phyloP scores from a whole-genome alignment of 30 jellyfish, hydroid and myxozoan species.

The Nemopilema nomurai region DNA sequence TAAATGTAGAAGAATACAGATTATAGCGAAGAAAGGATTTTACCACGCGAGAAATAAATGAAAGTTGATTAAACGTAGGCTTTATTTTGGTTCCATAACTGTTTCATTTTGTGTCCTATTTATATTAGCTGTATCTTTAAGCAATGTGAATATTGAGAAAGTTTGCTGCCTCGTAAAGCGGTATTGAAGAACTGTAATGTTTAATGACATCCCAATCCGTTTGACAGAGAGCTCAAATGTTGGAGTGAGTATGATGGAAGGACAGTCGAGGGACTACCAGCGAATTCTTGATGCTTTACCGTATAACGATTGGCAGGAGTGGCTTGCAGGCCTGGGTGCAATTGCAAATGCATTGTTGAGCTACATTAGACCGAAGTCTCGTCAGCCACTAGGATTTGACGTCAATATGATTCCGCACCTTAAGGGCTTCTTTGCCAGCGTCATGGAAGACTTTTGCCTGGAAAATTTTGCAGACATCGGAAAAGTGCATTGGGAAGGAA shows the following conservation, averaged over 20 bases:
- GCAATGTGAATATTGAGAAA: too few species aligned
- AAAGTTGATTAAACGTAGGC: too few species aligned
- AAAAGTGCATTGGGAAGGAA: constrained; percentile 19
- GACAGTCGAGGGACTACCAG: neutral
- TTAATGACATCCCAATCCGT: neutral
- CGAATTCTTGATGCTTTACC: neutral
- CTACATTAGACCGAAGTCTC: constrained; percentile 44
- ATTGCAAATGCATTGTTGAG: constrained; percentile 22
- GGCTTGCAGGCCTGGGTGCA: constrained; percentile 6
- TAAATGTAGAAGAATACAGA: too few species aligned
- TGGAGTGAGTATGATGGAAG: neutral
- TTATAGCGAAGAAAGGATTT: too few species aligned
- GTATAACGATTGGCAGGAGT: neutral
- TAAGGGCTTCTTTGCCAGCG: constrained; percentile 44
- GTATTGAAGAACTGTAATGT: too few species aligned
- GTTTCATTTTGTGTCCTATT: too few species aligned
- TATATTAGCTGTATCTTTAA: too few species aligned
- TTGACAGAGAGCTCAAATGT: neutral
- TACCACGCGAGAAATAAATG: too few species aligned
- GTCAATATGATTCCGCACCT: constrained; percentile 27
- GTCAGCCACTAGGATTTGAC: constrained; percentile 63
- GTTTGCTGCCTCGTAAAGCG: too few species aligned
- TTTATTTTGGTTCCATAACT: too few species aligned
- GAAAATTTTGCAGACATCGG: constrained; percentile 37
- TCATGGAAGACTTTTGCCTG: constrained; percentile 42